Evolutionary conservation across 1,140 invertebrate genomes (phyloP).

Genomic region (Pemphigus obesinymphae): DNA sequence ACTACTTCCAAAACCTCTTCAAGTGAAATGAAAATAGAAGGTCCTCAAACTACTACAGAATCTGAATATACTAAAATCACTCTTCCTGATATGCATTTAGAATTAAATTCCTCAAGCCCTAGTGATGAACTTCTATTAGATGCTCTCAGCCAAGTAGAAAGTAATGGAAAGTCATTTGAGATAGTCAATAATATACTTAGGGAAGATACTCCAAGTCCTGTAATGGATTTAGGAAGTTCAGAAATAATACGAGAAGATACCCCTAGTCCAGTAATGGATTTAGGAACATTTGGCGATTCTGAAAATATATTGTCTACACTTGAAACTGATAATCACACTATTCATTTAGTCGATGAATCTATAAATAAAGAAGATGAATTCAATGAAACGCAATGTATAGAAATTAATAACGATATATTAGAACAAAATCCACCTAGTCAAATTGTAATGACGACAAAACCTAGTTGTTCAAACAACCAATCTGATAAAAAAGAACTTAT

Average conservation of each 20-base stretch:
- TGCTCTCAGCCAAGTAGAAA: not conserved
- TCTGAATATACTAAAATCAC: not conserved
- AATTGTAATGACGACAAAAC: too few relatives aligned
- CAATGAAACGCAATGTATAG: not conserved
- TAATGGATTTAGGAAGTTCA: not conserved
- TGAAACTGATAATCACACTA: not conserved
- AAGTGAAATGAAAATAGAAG: not conserved
- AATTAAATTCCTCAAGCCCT: not conserved
- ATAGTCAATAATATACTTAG: not conserved
- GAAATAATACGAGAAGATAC: slow-evolving; percentile 1
- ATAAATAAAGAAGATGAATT: not conserved
- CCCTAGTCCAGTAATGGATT: slow-evolving; percentile 17
- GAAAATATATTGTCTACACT: not conserved
- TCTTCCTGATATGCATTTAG: not conserved
- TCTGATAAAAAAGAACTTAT: too few relatives aligned
- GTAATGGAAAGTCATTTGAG: not conserved
- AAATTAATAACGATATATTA: not conserved
- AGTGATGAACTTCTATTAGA: slow-evolving; percentile 26
- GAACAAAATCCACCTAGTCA: too few relatives aligned
- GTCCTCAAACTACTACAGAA: not conserved
- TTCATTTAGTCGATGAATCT: not conserved
- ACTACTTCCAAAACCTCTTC: not conserved
- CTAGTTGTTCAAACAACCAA: too few relatives aligned
- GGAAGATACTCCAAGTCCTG: not conserved
- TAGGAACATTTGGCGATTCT: not conserved